phyloP scores from a whole-genome alignment of 2,797 vertebrate genomes.

The Threskiornis aethiopicus region DNA sequence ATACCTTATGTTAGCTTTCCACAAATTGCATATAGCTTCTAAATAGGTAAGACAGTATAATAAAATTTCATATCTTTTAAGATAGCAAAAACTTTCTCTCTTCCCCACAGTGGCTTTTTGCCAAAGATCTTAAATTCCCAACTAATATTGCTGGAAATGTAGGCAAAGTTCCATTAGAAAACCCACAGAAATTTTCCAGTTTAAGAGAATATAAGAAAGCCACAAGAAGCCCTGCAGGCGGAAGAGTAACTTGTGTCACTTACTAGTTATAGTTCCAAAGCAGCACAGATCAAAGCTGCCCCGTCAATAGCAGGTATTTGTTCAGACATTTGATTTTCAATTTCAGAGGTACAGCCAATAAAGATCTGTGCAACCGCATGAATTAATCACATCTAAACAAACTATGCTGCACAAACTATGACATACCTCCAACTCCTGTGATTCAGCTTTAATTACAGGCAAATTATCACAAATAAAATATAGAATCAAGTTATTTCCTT shows the following conservation, averaged over 20 bases:
- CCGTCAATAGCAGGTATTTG: neutral
- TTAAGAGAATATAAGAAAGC: neutral
- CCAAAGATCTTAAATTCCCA: neutral
- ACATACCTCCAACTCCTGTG: neutral
- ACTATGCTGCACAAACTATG: neutral
- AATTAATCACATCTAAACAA: neutral
- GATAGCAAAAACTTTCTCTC: neutral
- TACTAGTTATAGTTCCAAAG: neutral
- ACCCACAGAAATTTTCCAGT: neutral
- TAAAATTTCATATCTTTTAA: neutral
- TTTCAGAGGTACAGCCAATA: neutral
- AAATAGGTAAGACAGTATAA: neutral
- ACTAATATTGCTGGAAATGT: neutral
- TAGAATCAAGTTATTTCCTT: neutral
- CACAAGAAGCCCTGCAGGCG: neutral
- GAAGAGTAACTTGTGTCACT: neutral
- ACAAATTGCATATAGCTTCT: neutral
- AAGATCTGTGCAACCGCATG: neutral
- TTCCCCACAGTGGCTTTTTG: neutral
- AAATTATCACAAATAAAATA: neutral
- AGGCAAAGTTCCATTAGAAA: neutral
- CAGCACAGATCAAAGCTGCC: neutral
- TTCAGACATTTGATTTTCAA: neutral
- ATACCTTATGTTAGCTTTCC: neutral
- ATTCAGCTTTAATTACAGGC: neutral